A percentile compares a stretch with the other conserved stretches of the same genome.
These are phyloP conservation scores for Tetrax tetrax DNA, from an alignment of 2,113 vertebrate genomes.

Conservation along the genomic window DNA sequence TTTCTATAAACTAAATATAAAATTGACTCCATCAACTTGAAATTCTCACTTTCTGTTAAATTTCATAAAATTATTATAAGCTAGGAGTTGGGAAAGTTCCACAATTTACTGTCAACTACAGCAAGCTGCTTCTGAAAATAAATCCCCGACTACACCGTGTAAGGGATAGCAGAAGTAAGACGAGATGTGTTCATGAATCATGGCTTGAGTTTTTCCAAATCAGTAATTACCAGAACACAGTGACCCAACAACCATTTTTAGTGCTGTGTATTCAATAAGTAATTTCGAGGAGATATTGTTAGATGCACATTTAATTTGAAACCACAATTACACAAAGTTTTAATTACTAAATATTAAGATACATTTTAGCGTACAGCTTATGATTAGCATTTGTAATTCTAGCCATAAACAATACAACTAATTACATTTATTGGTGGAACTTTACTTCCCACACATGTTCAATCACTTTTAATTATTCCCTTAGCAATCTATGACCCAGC, in stretches of 20 bases:
- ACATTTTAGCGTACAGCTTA: conserved; percentile 19
- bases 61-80: conserved; percentile 53
- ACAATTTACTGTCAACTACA: conserved; percentile 39
- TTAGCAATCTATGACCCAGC: neutral
- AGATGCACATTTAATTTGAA: conserved; percentile 43
- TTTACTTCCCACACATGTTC: conserved; percentile 31
- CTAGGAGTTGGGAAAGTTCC: conserved; percentile 25
- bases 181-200: conserved; percentile 41
- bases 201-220: conserved; percentile 33
- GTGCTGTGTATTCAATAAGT: neutral
- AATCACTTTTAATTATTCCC: conserved; percentile 31
- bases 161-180: conserved; percentile 37
- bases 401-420: conserved; percentile 31
- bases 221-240: conserved; percentile 40
- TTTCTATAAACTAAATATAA: conserved; percentile 67
- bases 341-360: conserved; percentile 44
- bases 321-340: neutral
- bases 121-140: conserved; percentile 64
- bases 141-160: neutral
- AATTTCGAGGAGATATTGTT: conserved; percentile 19
- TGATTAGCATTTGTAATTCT: conserved; percentile 16
- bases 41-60: conserved; percentile 58
- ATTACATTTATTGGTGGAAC: conserved; percentile 32
- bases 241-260: conserved; percentile 44
- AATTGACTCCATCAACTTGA: conserved; percentile 45